phyloP scores from a whole-genome alignment of 2,888 invertebrate species.

The Tuberolachnus salignus region DNA sequence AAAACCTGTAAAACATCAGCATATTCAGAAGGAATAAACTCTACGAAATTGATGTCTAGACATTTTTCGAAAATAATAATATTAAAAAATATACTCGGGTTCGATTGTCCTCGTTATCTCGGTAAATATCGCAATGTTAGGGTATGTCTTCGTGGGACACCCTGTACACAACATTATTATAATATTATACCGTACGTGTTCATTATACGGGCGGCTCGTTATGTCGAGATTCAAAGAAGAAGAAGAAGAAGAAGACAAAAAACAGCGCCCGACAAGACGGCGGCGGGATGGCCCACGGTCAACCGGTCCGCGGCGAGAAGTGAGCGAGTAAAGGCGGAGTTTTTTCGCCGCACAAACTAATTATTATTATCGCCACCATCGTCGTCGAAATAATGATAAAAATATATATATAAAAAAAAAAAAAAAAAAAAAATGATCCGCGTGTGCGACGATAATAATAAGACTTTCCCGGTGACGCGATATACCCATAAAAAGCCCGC shows the following conservation, averaged over 20 bases:
- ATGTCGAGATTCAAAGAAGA: background rate
- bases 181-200: no score
- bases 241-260: background rate
- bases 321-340: slow-evolving; percentile 14
- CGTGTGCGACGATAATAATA: slow-evolving; percentile 4
- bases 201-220: background rate
- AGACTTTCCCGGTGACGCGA: background rate
- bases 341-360: slow-evolving; percentile 4
- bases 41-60: no score
- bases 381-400: background rate
- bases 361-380: background rate
- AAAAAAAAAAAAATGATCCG: no score
- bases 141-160: no score
- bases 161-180: no score
- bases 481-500: slow-evolving; percentile 1
- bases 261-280: slow-evolving; percentile 1
- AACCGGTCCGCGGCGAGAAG: background rate
- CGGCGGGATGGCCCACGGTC: slow-evolving; percentile 19
- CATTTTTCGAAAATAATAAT: no score
- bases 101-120: no score
- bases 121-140: no score
- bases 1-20: no score
- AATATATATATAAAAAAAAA: no score
- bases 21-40: no score
- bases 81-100: no score